Evolutionary conservation across 2,113 vertebrate species (phyloP).

Genomic region (Anas platyrhynchos): DNA sequence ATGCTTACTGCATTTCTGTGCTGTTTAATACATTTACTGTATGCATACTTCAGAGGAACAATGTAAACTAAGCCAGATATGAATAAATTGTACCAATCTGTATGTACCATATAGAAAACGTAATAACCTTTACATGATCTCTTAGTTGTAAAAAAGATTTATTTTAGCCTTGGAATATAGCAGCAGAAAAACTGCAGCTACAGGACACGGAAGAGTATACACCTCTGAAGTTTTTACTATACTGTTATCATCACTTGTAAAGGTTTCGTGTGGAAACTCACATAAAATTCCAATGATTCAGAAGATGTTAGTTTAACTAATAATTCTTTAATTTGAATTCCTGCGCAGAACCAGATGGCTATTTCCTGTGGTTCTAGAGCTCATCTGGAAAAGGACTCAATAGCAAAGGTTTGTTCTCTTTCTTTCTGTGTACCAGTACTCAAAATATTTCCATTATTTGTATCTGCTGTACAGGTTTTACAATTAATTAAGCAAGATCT

Average conservation of each 20-base stretch:
- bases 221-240: not conserved
- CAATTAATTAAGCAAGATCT: not conserved
- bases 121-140: not conserved
- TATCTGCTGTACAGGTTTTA: not conserved
- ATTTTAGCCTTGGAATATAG: not conserved
- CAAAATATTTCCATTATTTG: not conserved
- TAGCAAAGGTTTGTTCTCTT: constrained; percentile 86
- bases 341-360: constrained; percentile 86
- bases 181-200: not conserved
- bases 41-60: not conserved
- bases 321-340: not conserved
- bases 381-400: constrained; percentile 91
- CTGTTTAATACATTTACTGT: not conserved
- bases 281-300: not conserved
- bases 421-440: not conserved
- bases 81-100: not conserved
- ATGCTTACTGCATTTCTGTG: not conserved
- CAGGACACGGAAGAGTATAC: not conserved
- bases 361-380: constrained; percentile 98
- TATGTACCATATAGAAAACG: not conserved
- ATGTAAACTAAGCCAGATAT: not conserved
- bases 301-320: not conserved
- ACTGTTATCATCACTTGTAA: not conserved
- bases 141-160: not conserved
- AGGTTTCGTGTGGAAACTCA: not conserved